Evolutionary conservation across 2,888 invertebrate genomes (phyloP).

Genomic region (Patella caerulea): DNA sequence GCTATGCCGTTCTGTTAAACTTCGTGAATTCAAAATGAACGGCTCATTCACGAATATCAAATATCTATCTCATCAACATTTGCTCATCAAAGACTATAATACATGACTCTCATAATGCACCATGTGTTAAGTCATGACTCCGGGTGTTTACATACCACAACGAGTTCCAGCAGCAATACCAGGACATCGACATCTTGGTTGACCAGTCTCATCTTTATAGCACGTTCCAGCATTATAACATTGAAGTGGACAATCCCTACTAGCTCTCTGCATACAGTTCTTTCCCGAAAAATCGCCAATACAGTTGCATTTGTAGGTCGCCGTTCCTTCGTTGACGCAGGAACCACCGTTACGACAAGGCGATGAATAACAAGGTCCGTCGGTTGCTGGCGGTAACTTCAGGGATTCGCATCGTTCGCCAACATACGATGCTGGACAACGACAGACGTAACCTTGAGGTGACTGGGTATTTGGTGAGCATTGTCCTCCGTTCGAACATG

Average conservation of each 20-base stretch:
- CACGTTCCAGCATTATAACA: neutral
- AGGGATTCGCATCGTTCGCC: neutral
- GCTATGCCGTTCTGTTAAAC: too few species aligned
- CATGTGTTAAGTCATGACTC: too few species aligned
- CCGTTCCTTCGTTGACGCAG: conserved; percentile 8
- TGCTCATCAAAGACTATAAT: too few species aligned
- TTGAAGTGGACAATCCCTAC: neutral
- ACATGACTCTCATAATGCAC: too few species aligned
- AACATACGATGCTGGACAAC: conserved; percentile 11
- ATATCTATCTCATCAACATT: too few species aligned
- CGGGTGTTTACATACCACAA: neutral
- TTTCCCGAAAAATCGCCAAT: conserved; percentile 17
- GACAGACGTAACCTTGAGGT: conserved; percentile 14
- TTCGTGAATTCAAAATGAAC: too few species aligned
- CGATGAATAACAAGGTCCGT: neutral
- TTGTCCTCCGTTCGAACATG: neutral
- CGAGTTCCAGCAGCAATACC: neutral
- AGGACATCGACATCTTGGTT: conserved; percentile 4
- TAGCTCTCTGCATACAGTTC: conserved; percentile 12
- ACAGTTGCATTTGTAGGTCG: conserved; percentile 16
- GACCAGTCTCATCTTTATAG: neutral
- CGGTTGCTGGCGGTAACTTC: neutral
- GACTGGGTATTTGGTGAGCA: neutral
- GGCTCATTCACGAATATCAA: too few species aligned
- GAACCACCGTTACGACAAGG: conserved; percentile 22